Percentiles rank a stretch among this genome's conserved stretches.
Conservation (phyloP, 2,888 invertebrate genomes). For the Myathropa florea region DNA sequence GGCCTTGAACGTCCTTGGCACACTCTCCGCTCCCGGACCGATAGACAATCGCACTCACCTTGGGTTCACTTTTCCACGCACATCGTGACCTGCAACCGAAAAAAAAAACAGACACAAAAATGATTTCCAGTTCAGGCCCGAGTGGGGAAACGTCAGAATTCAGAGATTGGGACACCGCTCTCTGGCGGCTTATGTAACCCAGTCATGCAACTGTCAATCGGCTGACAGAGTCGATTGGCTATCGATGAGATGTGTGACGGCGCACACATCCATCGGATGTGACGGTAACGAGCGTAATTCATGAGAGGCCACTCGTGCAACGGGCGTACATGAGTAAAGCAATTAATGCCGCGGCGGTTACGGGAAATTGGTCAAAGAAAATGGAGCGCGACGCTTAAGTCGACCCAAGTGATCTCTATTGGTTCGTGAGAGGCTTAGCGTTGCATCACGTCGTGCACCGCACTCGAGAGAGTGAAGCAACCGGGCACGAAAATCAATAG, state of each 20-base stretch:
- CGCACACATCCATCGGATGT: background rate
- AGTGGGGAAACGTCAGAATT: background rate
- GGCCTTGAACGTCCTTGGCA: conserved; percentile 57
- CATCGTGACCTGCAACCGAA: background rate
- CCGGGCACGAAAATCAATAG: background rate
- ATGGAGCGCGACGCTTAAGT: conserved; percentile 45
- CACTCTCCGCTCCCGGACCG: background rate
- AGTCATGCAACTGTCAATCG: background rate
- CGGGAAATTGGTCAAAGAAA: conserved; percentile 48
- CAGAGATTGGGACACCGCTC: background rate
- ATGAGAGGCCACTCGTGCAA: background rate
- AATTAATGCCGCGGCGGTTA: conserved; percentile 39
- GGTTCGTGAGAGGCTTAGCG: background rate
- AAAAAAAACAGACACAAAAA: background rate
- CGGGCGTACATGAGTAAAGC: background rate
- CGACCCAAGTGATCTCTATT: conserved; percentile 17
- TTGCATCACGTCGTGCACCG: background rate
- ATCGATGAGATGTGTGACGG: background rate
- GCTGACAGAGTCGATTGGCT: background rate
- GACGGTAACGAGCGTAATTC: background rate
- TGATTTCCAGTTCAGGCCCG: background rate
- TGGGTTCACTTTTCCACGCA: background rate
- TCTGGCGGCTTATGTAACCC: background rate
- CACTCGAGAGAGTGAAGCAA: background rate
- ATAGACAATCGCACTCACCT: background rate